Evolutionary conservation across 1,140 invertebrate genomes (phyloP), one percentile per base, ranked within the genome.

Genomic region (Anoplolepis gracilipes): DNA sequence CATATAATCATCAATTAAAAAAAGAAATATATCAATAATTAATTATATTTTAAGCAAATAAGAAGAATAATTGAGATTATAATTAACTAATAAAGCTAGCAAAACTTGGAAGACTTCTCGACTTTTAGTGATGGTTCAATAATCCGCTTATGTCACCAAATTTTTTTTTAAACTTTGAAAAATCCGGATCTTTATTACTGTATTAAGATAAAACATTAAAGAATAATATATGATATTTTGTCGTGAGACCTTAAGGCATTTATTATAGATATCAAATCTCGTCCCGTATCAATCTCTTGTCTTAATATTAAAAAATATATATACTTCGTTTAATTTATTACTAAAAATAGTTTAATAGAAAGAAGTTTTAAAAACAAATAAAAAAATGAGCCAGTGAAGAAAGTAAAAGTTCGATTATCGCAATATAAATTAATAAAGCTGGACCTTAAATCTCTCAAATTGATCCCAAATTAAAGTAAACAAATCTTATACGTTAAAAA

Each of bases 131-230:
- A 81, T 59, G 65, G 53, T 25, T 72, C 19, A 53, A 81, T 81
- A 81, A 81, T 81, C 78, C 78, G 78, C 78, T 81, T 81, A 81
- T 81, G 65, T 81, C 53, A 42, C 42, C 65, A n/a, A n/a, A n/a
- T n/a, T n/a, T n/a, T n/a, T n/a, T n/a, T n/a, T n/a, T n/a, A n/a
- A n/a, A 36, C 13, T 19, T 25, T 42, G 53, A 59, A 33, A 61
- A 33, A 7, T 72, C 25, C 13, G 16, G 46, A 33, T 79, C 42
- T 79, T 81, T 70, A 57, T 42, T 30, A 22, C 13, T 76, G 11
- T 13, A n/a, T 11, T 59, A 59, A 59, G 36, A 72, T 81, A 59
- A 2, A 81, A 59, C 4, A 33, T 33, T 13, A 59, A 7, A 42
- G 2, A 33, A 33, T 22, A 8, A 72, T 59, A 53, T 55, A 39